phyloP scores from a whole-genome alignment of 2,888 invertebrate genomes.

The Agriopis marginaria region DNA sequence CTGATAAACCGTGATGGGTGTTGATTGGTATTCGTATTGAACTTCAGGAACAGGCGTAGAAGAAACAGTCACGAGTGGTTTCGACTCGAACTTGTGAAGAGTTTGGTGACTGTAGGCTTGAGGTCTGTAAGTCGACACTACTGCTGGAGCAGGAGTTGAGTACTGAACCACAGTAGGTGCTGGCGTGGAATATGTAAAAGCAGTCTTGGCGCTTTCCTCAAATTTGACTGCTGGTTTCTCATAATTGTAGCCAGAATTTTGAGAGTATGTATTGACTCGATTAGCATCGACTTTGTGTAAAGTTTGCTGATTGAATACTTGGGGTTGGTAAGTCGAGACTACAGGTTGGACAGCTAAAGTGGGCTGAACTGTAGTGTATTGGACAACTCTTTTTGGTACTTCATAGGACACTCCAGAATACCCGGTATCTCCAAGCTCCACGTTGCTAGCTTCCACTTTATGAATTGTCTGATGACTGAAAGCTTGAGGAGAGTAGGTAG shows the following conservation, averaged over 20 bases:
- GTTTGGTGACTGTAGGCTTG: slow-evolving; percentile 66
- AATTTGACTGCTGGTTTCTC: slow-evolving; percentile 62
- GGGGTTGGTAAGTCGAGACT: slow-evolving; percentile 69
- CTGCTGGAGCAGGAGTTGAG: slow-evolving; percentile 38
- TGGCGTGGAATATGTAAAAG: slow-evolving; percentile 62
- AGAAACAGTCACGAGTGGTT: slow-evolving; percentile 62
- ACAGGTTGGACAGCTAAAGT: slow-evolving; percentile 56
- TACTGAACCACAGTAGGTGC: slow-evolving; percentile 55
- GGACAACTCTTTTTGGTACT: slow-evolving; percentile 53
- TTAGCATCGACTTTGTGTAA: slow-evolving; percentile 69
- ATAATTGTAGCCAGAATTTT: slow-evolving; percentile 63
- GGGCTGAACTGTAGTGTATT: slow-evolving; percentile 65
- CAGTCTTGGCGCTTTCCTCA: slow-evolving; percentile 60
- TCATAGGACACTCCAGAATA: slow-evolving; percentile 54
- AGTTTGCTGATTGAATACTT: slow-evolving; percentile 66
- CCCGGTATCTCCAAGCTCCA: slow-evolving; percentile 49
- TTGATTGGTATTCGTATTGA: slow-evolving; percentile 67
- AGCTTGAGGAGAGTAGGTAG: slow-evolving; percentile 63
- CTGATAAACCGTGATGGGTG: slow-evolving; percentile 71
- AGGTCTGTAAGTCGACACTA: slow-evolving; percentile 58
- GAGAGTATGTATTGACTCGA: slow-evolving; percentile 60
- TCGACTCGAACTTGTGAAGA: slow-evolving; percentile 65
- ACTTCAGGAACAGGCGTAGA: slow-evolving; percentile 67
- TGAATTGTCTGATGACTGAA: slow-evolving; percentile 72
- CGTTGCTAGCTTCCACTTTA: slow-evolving; percentile 60